Percentiles rank a stretch among this genome's conserved stretches.
Conservation (phyloP, 2,888 invertebrate species). For the Ophion obscuratus region DNA sequence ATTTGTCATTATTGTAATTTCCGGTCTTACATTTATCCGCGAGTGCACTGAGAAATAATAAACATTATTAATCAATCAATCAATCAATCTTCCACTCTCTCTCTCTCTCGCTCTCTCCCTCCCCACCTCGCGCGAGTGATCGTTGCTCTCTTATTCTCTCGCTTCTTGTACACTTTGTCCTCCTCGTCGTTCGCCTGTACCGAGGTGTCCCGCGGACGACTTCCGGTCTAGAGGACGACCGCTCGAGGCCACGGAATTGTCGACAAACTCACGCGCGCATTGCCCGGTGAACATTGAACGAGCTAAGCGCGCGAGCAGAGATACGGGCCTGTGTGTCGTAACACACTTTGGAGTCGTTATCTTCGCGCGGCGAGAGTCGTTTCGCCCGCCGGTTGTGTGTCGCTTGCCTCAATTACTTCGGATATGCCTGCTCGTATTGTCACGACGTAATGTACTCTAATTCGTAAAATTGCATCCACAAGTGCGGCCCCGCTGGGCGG, state of each 20-base stretch:
- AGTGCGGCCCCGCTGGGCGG: not conserved
- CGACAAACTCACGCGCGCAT: not conserved
- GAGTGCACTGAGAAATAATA: too few relatives aligned
- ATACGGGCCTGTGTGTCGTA: too few relatives aligned
- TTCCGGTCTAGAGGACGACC: slow-evolving; percentile 54
- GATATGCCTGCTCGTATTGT: slow-evolving; percentile 46
- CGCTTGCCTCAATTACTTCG: slow-evolving; percentile 54
- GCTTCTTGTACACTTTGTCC: slow-evolving; percentile 45
- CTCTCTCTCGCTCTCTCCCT: too few relatives aligned
- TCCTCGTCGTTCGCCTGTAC: slow-evolving; percentile 30
- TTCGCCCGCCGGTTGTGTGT: too few relatives aligned
- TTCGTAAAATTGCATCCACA: slow-evolving; percentile 43
- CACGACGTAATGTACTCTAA: slow-evolving; percentile 57
- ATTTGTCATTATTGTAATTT: too few relatives aligned
- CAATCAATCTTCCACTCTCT: too few relatives aligned
- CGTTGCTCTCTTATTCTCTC: slow-evolving; percentile 1
- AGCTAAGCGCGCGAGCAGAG: not conserved
- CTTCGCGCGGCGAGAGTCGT: too few relatives aligned
- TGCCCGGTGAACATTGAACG: not conserved
- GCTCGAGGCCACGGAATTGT: slow-evolving; percentile 42
- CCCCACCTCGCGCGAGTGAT: too few relatives aligned
- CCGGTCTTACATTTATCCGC: too few relatives aligned
- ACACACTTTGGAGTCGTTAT: too few relatives aligned
- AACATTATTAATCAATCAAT: too few relatives aligned
- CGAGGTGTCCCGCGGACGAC: slow-evolving; percentile 56